Base-by-base conservation (phyloP, 1,140 invertebrate species). In the Cyrtorhinus lividipennis region DNA sequence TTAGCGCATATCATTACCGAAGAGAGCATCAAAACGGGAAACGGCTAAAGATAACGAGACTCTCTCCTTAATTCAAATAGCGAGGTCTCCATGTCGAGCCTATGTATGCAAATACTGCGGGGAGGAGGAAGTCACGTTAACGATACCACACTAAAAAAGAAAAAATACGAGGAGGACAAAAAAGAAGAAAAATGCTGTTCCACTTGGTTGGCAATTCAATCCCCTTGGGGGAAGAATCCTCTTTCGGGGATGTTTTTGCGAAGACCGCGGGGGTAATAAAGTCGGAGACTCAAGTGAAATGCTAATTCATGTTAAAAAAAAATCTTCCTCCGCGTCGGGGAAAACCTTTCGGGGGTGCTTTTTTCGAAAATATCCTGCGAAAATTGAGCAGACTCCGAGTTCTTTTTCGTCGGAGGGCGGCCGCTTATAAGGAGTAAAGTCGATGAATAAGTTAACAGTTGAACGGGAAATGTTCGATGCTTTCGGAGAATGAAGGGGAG, bases 201-300 rank as follows among this genome's bases (percentile, higher is more conserved):
- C 48, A 53, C 48, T 53, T 53, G 48, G 48, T 53, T 53, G 48
- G 48, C 48, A 53, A 53, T 53, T 53, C 48, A 53, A 53, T 53
- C 18, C 48, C 48, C 48, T 38, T 38, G 30, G 30, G 30, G 30
- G 30, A 20, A 53, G 48, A 22, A 53, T 53, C 48, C 20, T 53
- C 48, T 53, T 53, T 53, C 20, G 48, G 48, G 48, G 48, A 53
- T 53, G 48, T 44, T 53, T 53, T 53, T 53, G 48, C 48, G 8
- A 53, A 8, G 48, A 53, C 8, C 48, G 48, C 20, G 48, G 20
- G 48, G 48, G 48, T 53, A 53, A 53, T 53, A 53, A 53, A 53
- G 12, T 53, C 12, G 48, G 10, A 20, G 20, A 13, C 48, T 53
- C 48, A 20, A 53, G 18, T 53, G 48, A 20, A 10, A 53, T 53